Evolutionary conservation across 2,797 vertebrate species (phyloP).

Genomic region (Rhinogobio ventralis): DNA sequence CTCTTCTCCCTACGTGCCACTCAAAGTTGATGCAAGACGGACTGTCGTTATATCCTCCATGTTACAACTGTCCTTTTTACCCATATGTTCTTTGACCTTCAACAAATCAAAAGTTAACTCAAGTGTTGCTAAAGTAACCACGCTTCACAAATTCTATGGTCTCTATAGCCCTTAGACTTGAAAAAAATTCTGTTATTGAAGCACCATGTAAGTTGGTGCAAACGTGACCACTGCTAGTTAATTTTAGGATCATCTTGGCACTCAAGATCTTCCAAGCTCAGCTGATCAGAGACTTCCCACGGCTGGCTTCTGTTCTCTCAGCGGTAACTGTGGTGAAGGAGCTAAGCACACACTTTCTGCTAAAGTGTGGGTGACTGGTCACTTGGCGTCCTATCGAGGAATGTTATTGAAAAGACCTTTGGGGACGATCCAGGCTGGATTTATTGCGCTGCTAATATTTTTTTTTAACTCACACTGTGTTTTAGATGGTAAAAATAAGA

Average conservation of each 20-base stretch:
- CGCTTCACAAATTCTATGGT: neutral
- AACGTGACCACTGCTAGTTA: neutral
- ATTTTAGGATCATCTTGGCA: conserved; percentile 11
- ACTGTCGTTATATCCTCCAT: neutral
- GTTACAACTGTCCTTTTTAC: neutral
- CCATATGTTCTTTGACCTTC: neutral
- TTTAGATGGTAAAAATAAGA: neutral
- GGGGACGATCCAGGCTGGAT: neutral
- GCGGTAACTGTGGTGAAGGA: conserved; percentile 4
- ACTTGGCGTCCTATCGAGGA: neutral
- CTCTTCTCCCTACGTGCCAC: neutral
- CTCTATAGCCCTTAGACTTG: neutral
- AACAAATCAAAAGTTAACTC: neutral
- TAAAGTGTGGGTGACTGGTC: conserved; percentile 19
- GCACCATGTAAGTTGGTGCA: neutral
- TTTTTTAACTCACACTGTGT: neutral
- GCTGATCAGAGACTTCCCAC: conserved; percentile 22
- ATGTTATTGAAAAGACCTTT: conserved; percentile 16
- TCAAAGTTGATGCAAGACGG: neutral
- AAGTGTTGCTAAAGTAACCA: conserved; percentile 8
- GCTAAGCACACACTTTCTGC: neutral
- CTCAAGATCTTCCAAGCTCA: conserved; percentile 10
- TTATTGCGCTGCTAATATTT: neutral
- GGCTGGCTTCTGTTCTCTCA: conserved; percentile 27
- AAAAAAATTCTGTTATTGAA: neutral